Conservation (phyloP, 2,888 invertebrate species). For the Agriopis leucophaearia region DNA sequence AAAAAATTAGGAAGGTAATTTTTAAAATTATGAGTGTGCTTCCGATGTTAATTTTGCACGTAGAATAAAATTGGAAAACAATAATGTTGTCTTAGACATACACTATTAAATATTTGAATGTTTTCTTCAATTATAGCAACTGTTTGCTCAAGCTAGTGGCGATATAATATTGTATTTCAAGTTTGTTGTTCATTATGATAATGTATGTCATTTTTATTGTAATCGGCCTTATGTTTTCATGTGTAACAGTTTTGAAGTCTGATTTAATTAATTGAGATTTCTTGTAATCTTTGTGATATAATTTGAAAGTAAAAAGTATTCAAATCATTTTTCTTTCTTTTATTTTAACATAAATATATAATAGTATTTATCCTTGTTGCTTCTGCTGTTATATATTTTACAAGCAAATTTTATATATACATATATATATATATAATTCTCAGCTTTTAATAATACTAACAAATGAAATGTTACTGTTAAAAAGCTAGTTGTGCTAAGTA, state of each 20-base stretch:
- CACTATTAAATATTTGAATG: conserved; percentile 59
- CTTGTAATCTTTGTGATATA: conserved; percentile 78
- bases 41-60: conserved; percentile 77
- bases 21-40: conserved; percentile 67
- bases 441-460: conserved; percentile 57
- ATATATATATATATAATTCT: conserved; percentile 53
- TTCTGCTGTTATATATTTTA: conserved; percentile 56
- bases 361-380: conserved; percentile 53
- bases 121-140: conserved; percentile 74
- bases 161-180: conserved; percentile 55
- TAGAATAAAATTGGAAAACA: conserved; percentile 64
- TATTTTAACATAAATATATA: conserved; percentile 56
- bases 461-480: conserved; percentile 66
- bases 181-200: conserved; percentile 33
- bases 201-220: conserved; percentile 30
- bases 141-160: conserved; percentile 76
- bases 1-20: conserved; percentile 45
- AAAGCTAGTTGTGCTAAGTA: conserved; percentile 49
- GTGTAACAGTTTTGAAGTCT: conserved; percentile 65
- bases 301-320: conserved; percentile 79
- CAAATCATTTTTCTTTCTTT: conserved; percentile 71
- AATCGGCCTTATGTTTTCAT: conserved; percentile 57
- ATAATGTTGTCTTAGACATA: conserved; percentile 73
- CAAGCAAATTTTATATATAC: conserved; percentile 52
- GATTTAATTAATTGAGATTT: conserved; percentile 71